A percentile compares a stretch with the other conserved stretches of the same genome.
These are phyloP conservation scores for Craterocephalus amniculus DNA, from an alignment of 2,797 vertebrate species.

Conservation along the genomic window DNA sequence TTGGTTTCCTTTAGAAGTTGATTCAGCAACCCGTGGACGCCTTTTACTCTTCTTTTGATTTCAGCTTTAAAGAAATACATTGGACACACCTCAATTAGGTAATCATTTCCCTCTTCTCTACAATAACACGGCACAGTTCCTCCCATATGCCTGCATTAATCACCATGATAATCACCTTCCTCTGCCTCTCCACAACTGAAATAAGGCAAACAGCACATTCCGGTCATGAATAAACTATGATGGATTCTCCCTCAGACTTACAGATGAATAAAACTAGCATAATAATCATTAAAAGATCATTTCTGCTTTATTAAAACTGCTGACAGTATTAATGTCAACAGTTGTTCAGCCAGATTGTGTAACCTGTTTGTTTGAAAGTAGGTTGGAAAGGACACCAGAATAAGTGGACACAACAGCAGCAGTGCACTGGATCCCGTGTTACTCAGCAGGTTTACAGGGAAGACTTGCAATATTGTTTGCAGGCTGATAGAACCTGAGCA, in stretches of 20 bases:
- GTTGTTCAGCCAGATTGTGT: not conserved
- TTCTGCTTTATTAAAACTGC: conserved; percentile 12
- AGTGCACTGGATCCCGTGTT: not conserved
- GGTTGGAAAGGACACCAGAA: not conserved
- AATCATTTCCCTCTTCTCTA: conserved; percentile 60
- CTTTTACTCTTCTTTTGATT: conserved; percentile 64
- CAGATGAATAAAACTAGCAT: conserved; percentile 55
- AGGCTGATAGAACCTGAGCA: not conserved
- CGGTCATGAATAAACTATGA: conserved; percentile 50
- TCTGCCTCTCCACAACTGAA: conserved; percentile 57
- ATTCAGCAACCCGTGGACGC: conserved; percentile 54
- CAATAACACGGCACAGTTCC: conserved; percentile 54
- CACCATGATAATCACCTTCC: conserved; percentile 73
- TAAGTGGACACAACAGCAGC: not conserved
- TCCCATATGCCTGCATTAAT: conserved; percentile 72
- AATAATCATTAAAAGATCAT: conserved; percentile 39
- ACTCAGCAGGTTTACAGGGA: not conserved
- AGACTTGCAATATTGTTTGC: not conserved
- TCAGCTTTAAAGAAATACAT: conserved; percentile 66
- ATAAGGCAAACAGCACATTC: conserved; percentile 53
- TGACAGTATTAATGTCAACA: conserved; percentile 2
- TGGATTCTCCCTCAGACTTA: conserved; percentile 39
- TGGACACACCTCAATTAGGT: conserved; percentile 70
- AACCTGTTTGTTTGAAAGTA: not conserved
- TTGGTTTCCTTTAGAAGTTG: conserved; percentile 54